These are phyloP conservation scores for Operophtera brumata DNA, from an alignment of 2,888 invertebrate genomes.

Conservation along the genomic window DNA sequence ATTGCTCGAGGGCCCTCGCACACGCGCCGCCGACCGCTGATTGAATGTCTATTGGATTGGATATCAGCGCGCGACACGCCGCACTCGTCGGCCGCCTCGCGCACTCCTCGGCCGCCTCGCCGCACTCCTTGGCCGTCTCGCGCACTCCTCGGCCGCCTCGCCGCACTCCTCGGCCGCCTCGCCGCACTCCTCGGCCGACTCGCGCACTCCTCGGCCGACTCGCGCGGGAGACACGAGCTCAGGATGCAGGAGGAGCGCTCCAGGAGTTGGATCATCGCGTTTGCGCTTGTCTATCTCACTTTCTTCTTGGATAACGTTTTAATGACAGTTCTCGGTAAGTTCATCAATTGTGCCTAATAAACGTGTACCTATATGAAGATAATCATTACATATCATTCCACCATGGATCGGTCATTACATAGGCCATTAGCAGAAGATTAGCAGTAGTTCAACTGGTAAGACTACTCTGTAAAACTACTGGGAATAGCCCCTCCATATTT, in stretches of 20 bases:
- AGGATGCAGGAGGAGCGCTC: slow-evolving; percentile 28
- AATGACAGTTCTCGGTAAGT: slow-evolving; percentile 92
- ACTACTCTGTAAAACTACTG: too few relatives aligned
- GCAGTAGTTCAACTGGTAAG: too few relatives aligned
- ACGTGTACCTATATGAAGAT: too few relatives aligned
- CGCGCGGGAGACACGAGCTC: neutral
- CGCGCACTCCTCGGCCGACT: slow-evolving; percentile 8
- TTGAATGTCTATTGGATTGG: slow-evolving; percentile 52
- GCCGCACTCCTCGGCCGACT: neutral
- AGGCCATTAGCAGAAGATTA: too few relatives aligned
- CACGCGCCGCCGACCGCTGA: slow-evolving; percentile 57
- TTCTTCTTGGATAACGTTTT: slow-evolving; percentile 92
- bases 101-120: slow-evolving; percentile 7
- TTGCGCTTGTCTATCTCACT: slow-evolving; percentile 83
- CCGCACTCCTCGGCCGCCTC: slow-evolving; percentile 13
- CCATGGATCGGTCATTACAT: too few relatives aligned
- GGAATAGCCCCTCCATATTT: too few relatives aligned
- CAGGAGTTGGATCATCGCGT: slow-evolving; percentile 46
- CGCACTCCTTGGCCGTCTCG: slow-evolving; percentile 9
- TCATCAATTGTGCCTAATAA: too few relatives aligned
- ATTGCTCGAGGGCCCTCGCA: slow-evolving; percentile 45
- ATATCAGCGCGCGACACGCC: slow-evolving; percentile 44
- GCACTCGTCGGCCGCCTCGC: slow-evolving; percentile 9
- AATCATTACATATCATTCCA: too few relatives aligned
- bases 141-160: slow-evolving; percentile 1